phyloP scores from a whole-genome alignment of 2,797 vertebrate species.

The Enteromius argenteus region DNA sequence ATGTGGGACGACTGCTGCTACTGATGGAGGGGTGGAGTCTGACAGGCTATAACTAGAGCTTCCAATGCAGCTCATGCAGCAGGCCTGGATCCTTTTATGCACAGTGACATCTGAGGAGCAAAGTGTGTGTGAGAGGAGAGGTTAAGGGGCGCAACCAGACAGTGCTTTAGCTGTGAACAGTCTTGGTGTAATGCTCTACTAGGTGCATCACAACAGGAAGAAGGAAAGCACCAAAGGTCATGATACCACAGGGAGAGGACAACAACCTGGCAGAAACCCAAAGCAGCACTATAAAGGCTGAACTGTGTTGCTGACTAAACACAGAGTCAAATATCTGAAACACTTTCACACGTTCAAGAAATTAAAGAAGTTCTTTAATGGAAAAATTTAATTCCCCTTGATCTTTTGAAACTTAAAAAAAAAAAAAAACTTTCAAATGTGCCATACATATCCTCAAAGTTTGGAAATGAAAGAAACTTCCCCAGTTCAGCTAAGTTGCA shows the following conservation, averaged over 20 bases:
- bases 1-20: conserved; percentile 21
- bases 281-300: neutral
- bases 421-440: neutral
- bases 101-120: conserved; percentile 38
- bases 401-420: neutral
- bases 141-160: conserved; percentile 76
- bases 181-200: conserved; percentile 78
- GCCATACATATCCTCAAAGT: neutral
- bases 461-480: neutral
- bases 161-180: conserved; percentile 76
- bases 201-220: conserved; percentile 75
- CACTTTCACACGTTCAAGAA: neutral
- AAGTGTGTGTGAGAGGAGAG: conserved; percentile 71
- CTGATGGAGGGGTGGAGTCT: conserved; percentile 36
- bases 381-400: neutral
- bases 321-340: neutral
- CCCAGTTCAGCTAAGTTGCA: neutral
- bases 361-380: neutral
- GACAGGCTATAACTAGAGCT: conserved; percentile 58
- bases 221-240: conserved; percentile 71
- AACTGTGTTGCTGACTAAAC: neutral
- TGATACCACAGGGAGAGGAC: conserved; percentile 65
- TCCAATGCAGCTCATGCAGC: conserved; percentile 61
- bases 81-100: conserved; percentile 29
- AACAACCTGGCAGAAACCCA: neutral